Conservation (phyloP, 2,797 vertebrate species). For the Hydrocynus forskahlii region DNA sequence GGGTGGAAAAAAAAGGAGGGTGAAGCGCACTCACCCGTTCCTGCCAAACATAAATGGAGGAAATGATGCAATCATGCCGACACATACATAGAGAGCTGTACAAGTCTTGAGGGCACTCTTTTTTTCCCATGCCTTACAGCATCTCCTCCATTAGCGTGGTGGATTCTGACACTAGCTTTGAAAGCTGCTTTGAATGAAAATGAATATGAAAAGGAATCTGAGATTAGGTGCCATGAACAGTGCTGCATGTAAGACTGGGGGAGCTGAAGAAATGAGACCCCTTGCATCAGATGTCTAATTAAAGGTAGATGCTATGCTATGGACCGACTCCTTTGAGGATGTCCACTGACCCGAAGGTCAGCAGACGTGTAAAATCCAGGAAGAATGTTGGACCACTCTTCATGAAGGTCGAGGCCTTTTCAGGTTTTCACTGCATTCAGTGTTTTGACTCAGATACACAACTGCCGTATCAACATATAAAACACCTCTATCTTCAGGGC, state of each 20-base stretch:
- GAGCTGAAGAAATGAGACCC: neutral
- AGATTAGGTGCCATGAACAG: constrained; percentile 20
- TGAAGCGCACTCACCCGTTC: constrained; percentile 32
- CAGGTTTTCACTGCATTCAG: constrained; percentile 19
- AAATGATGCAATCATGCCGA: constrained; percentile 50
- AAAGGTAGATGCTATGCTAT: constrained; percentile 25
- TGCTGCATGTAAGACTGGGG: constrained; percentile 15
- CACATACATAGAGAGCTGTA: constrained; percentile 38
- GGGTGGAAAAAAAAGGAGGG: neutral
- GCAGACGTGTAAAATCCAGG: neutral
- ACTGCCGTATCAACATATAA: constrained; percentile 20
- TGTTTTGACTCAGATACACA: constrained; percentile 7
- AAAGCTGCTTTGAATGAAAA: constrained; percentile 49
- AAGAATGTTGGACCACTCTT: neutral
- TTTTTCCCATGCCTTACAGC: constrained; percentile 38
- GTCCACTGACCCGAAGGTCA: constrained; percentile 40
- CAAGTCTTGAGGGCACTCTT: constrained; percentile 41
- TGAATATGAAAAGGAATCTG: constrained; percentile 46
- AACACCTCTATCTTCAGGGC: neutral
- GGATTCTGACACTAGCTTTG: constrained; percentile 43
- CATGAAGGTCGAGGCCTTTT: constrained; percentile 36
- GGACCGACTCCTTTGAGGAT: constrained; percentile 21
- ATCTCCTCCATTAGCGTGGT: constrained; percentile 28
- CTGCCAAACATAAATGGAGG: constrained; percentile 31
- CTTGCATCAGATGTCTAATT: constrained; percentile 28